phyloP scores from a whole-genome alignment of 2,113 vertebrate genomes.

The Oxyruncus cristatus region DNA sequence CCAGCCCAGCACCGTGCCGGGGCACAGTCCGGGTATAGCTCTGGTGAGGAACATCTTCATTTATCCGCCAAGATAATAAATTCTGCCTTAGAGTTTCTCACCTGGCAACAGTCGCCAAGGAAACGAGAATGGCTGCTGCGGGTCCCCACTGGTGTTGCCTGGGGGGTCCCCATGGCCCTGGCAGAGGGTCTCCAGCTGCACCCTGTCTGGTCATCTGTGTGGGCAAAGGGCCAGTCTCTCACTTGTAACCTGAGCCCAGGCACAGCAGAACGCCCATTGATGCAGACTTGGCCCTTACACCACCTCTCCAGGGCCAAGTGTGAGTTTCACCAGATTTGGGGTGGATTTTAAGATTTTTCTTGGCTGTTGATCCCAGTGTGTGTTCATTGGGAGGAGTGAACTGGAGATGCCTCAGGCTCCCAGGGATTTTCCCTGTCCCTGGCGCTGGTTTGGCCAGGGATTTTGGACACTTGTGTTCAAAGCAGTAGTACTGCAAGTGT shows the following conservation, averaged over 20 bases:
- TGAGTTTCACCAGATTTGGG: background rate
- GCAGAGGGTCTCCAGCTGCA: background rate
- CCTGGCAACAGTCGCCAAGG: constrained; percentile 68
- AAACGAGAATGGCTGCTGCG: background rate
- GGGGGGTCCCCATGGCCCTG: background rate
- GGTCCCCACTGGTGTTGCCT: background rate
- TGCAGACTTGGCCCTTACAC: rapidly evolving
- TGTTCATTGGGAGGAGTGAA: rapidly evolving
- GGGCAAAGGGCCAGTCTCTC: background rate
- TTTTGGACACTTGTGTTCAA: background rate
- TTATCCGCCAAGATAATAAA: background rate
- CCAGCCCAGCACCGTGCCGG: rapidly evolving
- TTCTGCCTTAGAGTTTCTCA: constrained; percentile 41
- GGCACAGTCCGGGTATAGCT: background rate
- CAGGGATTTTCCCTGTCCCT: rapidly evolving
- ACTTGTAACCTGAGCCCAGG: background rate
- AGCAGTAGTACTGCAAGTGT: background rate
- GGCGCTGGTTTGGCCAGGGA: rapidly evolving
- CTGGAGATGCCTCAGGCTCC: background rate
- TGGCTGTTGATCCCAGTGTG: background rate
- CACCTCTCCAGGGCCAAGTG: rapidly evolving
- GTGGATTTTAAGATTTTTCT: background rate
- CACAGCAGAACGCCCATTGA: rapidly evolving
- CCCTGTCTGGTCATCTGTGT: rapidly evolving
- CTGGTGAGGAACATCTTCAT: background rate